Conservation (phyloP, 2,888 invertebrate species). For the Rhamnusium bicolor region DNA sequence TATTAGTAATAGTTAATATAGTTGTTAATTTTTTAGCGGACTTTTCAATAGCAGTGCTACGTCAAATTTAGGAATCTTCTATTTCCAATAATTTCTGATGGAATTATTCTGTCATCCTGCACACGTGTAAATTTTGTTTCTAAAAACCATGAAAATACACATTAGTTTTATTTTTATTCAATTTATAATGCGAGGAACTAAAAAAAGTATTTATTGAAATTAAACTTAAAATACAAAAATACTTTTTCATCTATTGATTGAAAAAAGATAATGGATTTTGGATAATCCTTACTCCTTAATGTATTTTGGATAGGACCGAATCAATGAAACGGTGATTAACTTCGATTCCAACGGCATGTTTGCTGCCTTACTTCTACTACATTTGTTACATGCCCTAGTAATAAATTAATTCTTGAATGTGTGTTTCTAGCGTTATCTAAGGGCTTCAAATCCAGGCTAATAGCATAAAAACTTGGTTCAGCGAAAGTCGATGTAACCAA, state of each 20-base stretch:
- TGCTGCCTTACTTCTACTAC: constrained; percentile 25
- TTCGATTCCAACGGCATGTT: constrained; percentile 11
- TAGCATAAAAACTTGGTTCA: constrained; percentile 17
- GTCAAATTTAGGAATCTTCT: no score
- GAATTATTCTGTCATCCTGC: no score
- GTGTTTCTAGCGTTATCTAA: constrained; percentile 12
- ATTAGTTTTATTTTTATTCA: no score
- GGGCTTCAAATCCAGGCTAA: neutral
- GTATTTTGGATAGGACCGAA: constrained; percentile 15
- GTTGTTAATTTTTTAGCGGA: no score
- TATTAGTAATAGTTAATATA: no score
- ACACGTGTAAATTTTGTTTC: no score
- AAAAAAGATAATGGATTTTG: constrained; percentile 21
- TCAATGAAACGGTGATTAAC: constrained; percentile 24
- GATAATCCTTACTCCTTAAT: constrained; percentile 1
- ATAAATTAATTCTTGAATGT: constrained; percentile 26
- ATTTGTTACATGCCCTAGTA: constrained; percentile 9
- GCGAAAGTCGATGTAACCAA: constrained; percentile 19
- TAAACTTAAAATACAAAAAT: neutral
- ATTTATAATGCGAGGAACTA: no score
- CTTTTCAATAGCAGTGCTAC: no score
- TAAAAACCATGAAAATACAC: no score
- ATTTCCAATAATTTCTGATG: no score
- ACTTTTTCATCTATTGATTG: neutral
- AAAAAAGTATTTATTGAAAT: neutral